Conservation (phyloP, 2,888 invertebrate genomes). For the Apeira syringaria region DNA sequence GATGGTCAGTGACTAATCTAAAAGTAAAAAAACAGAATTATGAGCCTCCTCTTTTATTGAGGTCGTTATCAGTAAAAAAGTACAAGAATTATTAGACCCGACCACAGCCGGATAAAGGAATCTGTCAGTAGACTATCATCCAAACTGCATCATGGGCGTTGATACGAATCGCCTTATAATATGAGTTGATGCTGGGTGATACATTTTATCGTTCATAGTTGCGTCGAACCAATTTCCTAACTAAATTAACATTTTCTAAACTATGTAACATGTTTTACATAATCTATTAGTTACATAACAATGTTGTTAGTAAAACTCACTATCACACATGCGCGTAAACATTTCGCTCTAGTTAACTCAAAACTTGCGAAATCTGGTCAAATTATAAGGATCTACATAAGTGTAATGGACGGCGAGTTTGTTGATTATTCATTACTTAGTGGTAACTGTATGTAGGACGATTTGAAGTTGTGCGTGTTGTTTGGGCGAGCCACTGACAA, state of each 20-base stretch:
- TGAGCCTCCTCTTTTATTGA: no score
- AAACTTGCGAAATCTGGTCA: conserved; percentile 24
- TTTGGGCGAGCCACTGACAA: no score
- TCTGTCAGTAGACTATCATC: no score
- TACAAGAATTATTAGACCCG: no score
- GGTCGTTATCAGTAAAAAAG: no score
- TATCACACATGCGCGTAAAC: conserved; percentile 27
- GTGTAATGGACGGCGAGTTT: conserved; percentile 3
- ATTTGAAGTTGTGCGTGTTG: neutral
- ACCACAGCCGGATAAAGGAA: no score
- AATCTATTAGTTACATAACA: conserved; percentile 14
- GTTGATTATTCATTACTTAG: conserved; percentile 2
- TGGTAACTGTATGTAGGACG: neutral
- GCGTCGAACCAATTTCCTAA: conserved; percentile 12
- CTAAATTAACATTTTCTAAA: conserved; percentile 18
- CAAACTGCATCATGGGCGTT: no score
- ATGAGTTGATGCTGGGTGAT: no score
- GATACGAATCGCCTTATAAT: no score
- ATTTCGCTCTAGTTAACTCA: conserved; percentile 28
- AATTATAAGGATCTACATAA: conserved; percentile 14
- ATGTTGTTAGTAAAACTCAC: conserved; percentile 18
- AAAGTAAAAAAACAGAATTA: no score
- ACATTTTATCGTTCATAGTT: neutral
- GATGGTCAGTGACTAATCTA: no score
- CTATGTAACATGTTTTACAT: conserved; percentile 14